Evolutionary conservation across 2,113 vertebrate genomes (phyloP).

Genomic region (Aphyosemion australe): DNA sequence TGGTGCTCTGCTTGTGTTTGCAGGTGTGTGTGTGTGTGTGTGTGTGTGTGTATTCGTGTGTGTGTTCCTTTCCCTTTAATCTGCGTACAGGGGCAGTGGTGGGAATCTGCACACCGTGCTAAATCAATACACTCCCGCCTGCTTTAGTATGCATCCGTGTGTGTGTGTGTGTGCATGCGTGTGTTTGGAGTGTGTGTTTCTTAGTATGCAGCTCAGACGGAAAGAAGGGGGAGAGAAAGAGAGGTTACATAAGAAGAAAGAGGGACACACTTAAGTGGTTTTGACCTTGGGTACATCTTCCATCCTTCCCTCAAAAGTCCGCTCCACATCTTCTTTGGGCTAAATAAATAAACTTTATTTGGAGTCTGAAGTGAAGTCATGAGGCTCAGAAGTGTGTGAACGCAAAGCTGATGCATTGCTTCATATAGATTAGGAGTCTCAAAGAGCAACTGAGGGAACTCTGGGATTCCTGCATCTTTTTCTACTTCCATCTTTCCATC

Average conservation of each 20-base stretch:
- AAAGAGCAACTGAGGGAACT: conserved; percentile 57
- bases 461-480: conserved; percentile 55
- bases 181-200: conserved; percentile 32
- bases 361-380: conserved; percentile 35
- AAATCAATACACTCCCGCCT: conserved; percentile 75
- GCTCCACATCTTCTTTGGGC: conserved; percentile 13
- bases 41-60: conserved; percentile 7
- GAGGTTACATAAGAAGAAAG: conserved; percentile 74
- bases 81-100: conserved; percentile 75
- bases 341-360: conserved; percentile 72
- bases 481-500: conserved; percentile 38
- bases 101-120: conserved; percentile 80
- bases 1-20: conserved; percentile 35
- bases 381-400: conserved; percentile 41
- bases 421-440: conserved; percentile 63
- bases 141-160: conserved; percentile 64
- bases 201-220: conserved; percentile 73
- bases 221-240: conserved; percentile 41
- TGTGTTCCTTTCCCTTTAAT: conserved; percentile 66
- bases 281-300: conserved; percentile 73
- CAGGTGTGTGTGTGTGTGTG: conserved; percentile 29
- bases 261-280: conserved; percentile 77
- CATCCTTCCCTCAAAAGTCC: conserved; percentile 14
- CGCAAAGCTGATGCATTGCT: conserved; percentile 42
- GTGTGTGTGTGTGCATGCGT: conserved; percentile 31